Percentiles rank a stretch among this genome's conserved stretches.
Evolutionary conservation across 2,888 invertebrate genomes (phyloP).

Genomic region (Boloria selene): DNA sequence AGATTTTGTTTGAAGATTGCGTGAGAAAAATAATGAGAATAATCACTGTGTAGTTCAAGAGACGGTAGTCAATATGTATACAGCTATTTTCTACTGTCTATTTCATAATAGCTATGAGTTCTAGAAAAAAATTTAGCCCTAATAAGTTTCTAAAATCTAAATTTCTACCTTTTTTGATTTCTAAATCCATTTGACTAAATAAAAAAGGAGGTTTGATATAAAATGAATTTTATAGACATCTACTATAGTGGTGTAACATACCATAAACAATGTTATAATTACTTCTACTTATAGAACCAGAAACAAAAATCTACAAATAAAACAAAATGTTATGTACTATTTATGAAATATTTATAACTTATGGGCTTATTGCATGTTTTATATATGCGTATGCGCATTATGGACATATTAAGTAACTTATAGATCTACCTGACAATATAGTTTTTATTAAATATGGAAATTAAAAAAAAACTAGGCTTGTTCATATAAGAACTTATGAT

Average conservation of each 20-base stretch:
- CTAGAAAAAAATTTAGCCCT: not conserved
- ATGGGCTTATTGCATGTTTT: too few species aligned
- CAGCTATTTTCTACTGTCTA: not conserved
- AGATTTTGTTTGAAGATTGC: not conserved
- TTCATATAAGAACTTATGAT: too few species aligned
- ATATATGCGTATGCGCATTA: too few species aligned
- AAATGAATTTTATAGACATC: not conserved
- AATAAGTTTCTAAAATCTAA: too few species aligned
- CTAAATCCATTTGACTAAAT: slow-evolving; percentile 30
- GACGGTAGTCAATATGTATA: slow-evolving; percentile 5
- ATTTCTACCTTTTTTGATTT: not conserved
- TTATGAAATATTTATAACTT: too few species aligned
- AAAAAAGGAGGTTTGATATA: not conserved
- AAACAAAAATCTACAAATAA: not conserved
- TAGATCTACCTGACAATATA: too few species aligned
- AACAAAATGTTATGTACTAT: not conserved
- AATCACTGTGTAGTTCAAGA: not conserved
- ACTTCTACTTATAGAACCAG: not conserved
- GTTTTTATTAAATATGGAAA: too few species aligned
- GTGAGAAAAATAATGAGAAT: not conserved
- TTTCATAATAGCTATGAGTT: not conserved
- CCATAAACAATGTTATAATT: slow-evolving; percentile 25
- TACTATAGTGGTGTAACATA: not conserved
- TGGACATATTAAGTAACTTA: too few species aligned
- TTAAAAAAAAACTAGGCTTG: too few species aligned